These are phyloP conservation scores for Euphydryas editha DNA, from an alignment of 2,888 invertebrate species.

Conservation along the genomic window DNA sequence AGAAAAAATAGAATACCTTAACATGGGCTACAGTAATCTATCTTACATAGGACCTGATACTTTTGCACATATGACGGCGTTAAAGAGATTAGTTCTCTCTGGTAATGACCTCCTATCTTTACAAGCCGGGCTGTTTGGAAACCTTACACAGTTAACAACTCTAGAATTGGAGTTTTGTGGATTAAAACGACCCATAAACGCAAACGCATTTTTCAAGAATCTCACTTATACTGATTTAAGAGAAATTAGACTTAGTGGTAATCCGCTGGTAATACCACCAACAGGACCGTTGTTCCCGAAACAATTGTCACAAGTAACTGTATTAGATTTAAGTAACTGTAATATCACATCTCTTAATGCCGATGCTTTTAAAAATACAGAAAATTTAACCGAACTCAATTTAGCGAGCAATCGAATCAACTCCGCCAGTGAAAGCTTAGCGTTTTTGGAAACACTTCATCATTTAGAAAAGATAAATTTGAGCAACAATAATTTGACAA, in stretches of 20 bases:
- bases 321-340: conserved; percentile 86
- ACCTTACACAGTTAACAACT: conserved; percentile 86
- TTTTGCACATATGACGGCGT: conserved; percentile 87
- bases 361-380: conserved; percentile 84
- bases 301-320: conserved; percentile 85
- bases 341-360: conserved; percentile 84
- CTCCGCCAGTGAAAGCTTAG: conserved; percentile 74
- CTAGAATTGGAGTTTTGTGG: conserved; percentile 88
- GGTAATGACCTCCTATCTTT: conserved; percentile 87
- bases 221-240: conserved; percentile 85
- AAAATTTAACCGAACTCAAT: conserved; percentile 85
- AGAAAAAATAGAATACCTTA: conserved; percentile 86
- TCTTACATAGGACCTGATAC: conserved; percentile 86
- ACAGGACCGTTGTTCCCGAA: conserved; percentile 85
- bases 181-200: conserved; percentile 84
- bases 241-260: conserved; percentile 87
- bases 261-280: conserved; percentile 85
- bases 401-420: conserved; percentile 84
- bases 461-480: conserved; percentile 85
- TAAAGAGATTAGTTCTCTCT: conserved; percentile 86
- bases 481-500: conserved; percentile 85
- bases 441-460: conserved; percentile 81
- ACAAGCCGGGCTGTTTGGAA: conserved; percentile 87
- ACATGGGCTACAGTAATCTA: conserved; percentile 89
- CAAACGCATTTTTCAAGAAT: conserved; percentile 87